Conservation (phyloP, 2,113 vertebrate genomes). For the Solea solea region DNA sequence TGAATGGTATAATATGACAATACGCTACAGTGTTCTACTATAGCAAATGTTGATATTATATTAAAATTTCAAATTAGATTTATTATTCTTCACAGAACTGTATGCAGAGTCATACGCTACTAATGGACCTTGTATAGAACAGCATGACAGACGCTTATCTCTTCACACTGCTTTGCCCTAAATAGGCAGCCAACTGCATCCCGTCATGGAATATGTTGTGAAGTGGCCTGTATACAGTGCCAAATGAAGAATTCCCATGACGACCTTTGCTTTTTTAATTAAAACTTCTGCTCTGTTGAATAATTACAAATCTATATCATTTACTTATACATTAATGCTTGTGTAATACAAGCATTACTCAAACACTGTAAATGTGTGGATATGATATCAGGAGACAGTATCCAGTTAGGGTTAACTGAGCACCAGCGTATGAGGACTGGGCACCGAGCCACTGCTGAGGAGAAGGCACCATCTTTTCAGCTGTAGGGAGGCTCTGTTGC, state of each 20-base stretch:
- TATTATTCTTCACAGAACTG: too few relatives aligned
- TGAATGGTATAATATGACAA: not conserved
- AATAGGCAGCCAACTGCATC: conserved; percentile 53
- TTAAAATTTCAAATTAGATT: too few relatives aligned
- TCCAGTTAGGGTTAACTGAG: conserved; percentile 58
- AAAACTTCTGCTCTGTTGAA: conserved; percentile 9
- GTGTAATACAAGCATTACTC: not conserved
- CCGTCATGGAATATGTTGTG: conserved; percentile 60
- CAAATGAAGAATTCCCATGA: conserved; percentile 48
- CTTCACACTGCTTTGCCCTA: conserved; percentile 55
- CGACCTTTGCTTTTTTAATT: conserved; percentile 38
- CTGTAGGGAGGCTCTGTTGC: conserved; percentile 67
- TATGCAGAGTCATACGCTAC: too few relatives aligned
- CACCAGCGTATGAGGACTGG: conserved; percentile 56
- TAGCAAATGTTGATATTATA: too few relatives aligned
- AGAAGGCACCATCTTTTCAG: conserved; percentile 70
- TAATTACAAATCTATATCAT: conserved; percentile 35
- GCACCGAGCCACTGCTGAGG: conserved; percentile 58
- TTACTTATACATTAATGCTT: not conserved
- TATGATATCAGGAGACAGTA: conserved; percentile 24
- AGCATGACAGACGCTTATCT: conserved; percentile 32
- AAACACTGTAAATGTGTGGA: conserved; percentile 20
- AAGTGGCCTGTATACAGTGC: conserved; percentile 55
- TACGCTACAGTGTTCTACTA: too few relatives aligned
- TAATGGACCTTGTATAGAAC: not conserved